Evolutionary conservation across 2,797 vertebrate genomes (phyloP), one percentile per base, ranked within the genome.

Genomic region (Anguilla megastoma): DNA sequence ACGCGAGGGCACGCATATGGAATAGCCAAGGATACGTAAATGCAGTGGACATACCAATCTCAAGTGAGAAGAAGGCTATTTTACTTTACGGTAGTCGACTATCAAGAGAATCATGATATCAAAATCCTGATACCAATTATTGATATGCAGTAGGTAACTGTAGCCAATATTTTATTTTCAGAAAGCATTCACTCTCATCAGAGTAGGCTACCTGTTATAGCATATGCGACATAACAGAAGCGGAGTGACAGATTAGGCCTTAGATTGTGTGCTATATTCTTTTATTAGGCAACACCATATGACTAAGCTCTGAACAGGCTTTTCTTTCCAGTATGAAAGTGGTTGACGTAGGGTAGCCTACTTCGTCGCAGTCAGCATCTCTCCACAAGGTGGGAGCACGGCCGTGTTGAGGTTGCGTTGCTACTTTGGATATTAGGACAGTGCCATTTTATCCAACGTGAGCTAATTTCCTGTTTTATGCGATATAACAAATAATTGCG

Each of bases 381-480:
- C 89, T 83, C 88, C 88, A 88, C 90, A 88, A 91, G 90, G 90
- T 91, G 91, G 90, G 89, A 91, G 88, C 89, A 90, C 63, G 82
- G 83, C 86, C 69, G 84, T 84, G 87, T 88, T 87, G 50, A 63
- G 86, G 83, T 89, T 86, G 18, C 83, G 69, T 86, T 52, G 66
- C 41, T 36, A 2, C 41, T 36, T 21, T 24, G 21, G 27, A 41
- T 85, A 12, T 50, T 54, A 30, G n/a, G 27, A 33, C 45, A 48
- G 41, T 48, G 41, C 45, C 45, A n/a, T 76, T 76, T 41, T 6
- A 76, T 41, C 30, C 2, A n/a, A 33, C 69, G 27, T 71, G 9
- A 71, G n/a, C 8, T 82, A 82, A 7, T 45, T 12, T 48, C 50
- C 21, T 82, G 27, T 50, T 45, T 48, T 21, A 24, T 18, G 30